These are phyloP conservation scores for Hormiphora californensis DNA, from an alignment of 37 sponge, comb jelly and placozoan genomes.

Conservation along the genomic window DNA sequence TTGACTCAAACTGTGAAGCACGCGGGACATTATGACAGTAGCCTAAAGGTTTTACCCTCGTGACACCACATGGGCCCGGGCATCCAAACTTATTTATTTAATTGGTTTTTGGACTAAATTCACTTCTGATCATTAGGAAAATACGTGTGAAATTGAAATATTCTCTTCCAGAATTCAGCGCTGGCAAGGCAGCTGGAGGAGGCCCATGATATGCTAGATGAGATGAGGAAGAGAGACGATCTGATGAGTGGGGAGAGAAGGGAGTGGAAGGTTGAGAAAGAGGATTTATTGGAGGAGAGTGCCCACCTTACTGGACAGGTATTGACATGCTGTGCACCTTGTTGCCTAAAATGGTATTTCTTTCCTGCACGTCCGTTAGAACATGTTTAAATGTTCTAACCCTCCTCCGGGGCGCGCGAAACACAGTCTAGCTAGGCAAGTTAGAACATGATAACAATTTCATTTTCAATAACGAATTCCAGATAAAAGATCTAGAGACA, in stretches of 20 bases:
- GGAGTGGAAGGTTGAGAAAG: slow-evolving; percentile 53
- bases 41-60: no score
- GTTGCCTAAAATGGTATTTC: neutral
- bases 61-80: no score
- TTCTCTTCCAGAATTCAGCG: slow-evolving; percentile 11
- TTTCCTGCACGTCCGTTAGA: neutral
- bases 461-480: no score
- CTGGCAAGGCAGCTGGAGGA: slow-evolving; percentile 32
- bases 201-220: slow-evolving; percentile 27
- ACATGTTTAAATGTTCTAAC: neutral
- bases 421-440: no score
- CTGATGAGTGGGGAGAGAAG: neutral
- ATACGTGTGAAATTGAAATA: no score
- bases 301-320: slow-evolving; percentile 42
- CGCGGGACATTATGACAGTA: no score
- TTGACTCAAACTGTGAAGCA: no score
- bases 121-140: no score
- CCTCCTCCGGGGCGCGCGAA: no score
- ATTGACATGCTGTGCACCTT: neutral
- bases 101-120: no score
- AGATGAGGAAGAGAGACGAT: slow-evolving; percentile 6
- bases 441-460: no score
- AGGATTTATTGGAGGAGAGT: slow-evolving; percentile 27
- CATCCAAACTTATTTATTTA: no score
- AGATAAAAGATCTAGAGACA: slow-evolving; percentile 28